Base-by-base conservation (phyloP, 2,888 invertebrate species). In the Acrobeloides nanus region DNA sequence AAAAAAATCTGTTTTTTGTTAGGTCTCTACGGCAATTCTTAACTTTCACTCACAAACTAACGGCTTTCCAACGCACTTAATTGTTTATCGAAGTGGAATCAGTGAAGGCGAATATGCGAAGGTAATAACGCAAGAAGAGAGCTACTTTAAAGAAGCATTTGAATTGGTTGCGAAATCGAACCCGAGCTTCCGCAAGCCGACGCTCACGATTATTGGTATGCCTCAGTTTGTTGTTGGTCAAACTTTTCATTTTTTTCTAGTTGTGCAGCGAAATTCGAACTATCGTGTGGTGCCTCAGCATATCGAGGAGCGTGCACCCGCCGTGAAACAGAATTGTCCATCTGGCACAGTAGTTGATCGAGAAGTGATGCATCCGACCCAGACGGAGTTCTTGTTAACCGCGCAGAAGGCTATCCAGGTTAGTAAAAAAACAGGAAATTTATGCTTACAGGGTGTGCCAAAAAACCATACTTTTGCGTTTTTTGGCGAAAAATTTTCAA, bases 101-200 rank as follows among this genome's bases (percentile, higher is more conserved):
- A 48, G 49, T 20, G 62, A 62, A 27, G 62, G 62, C 25, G 59
- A 59, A 27, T 62, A 47, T 39, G 29, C 32, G 17, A 49, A 58
- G 34, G 60, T 55, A 17, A n/a, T 44, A 25, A 20, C 38, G 8
- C 25, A 37, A n/a, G 51, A 56, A 29, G 27, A 46, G 5, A 15
- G 25, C 25, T 35, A 43, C 4, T 27, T 42, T 33, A 10, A 15
- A 5, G 26, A 40, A 10, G 55, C 55, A 24, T 33, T 40, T 17
- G 34, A 25, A n/a, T 20, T 47, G 21, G 6, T 50, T n/a, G 24
- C 10, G 4, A 27, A 40, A 2, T 25, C 34, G 3, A 21, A 42
- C 12, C 29, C 23, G 1, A 8, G 25, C 12, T 32, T n/a, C 17
- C 45, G 38, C 29, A 24, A 24, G 8, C 59, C 61, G 1, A 38